Percentiles rank a stretch among this genome's conserved stretches.
Evolutionary conservation across 2,888 invertebrate genomes (phyloP).

Genomic region (Phalangium opilio): DNA sequence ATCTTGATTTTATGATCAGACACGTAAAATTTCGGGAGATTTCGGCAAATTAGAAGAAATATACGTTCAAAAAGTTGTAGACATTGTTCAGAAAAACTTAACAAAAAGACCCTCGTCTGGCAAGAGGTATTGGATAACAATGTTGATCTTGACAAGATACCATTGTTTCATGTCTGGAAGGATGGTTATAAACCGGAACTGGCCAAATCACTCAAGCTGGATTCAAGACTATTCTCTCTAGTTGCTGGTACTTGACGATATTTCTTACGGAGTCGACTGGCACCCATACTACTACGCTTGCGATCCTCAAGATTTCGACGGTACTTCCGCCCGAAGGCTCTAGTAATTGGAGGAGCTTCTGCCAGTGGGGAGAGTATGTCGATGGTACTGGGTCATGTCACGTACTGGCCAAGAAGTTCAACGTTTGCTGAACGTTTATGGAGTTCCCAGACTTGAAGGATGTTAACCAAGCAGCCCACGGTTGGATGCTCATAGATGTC

Average conservation of each 20-base stretch:
- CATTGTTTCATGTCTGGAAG: constrained; percentile 62
- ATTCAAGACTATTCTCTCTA: constrained; percentile 48
- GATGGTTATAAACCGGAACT: constrained; percentile 29
- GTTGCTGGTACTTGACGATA: constrained; percentile 73
- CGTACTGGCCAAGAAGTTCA: constrained; percentile 65
- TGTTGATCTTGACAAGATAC: constrained; percentile 25
- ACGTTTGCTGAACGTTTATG: constrained; percentile 76
- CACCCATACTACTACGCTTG: constrained; percentile 39
- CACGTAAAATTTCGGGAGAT: constrained; percentile 37
- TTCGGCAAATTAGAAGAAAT: constrained; percentile 47
- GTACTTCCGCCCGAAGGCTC: constrained; percentile 38
- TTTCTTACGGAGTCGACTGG: constrained; percentile 38
- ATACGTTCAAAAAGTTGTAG: constrained; percentile 43
- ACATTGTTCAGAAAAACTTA: constrained; percentile 36
- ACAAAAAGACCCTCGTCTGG: constrained; percentile 42
- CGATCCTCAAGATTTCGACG: constrained; percentile 21
- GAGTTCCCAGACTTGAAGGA: constrained; percentile 38
- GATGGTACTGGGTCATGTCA: constrained; percentile 46
- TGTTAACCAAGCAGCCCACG: constrained; percentile 39
- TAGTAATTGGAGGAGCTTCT: constrained; percentile 75
- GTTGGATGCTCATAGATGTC: constrained; percentile 45
- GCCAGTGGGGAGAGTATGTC: constrained; percentile 80
- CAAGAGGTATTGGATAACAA: constrained; percentile 75
- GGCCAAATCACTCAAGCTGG: constrained; percentile 43
- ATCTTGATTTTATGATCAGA: constrained; percentile 41